A percentile compares a stretch with the other conserved stretches of the same genome.
phyloP scores from a whole-genome alignment of 1,140 invertebrate genomes.

The Heliconius nattereri region DNA sequence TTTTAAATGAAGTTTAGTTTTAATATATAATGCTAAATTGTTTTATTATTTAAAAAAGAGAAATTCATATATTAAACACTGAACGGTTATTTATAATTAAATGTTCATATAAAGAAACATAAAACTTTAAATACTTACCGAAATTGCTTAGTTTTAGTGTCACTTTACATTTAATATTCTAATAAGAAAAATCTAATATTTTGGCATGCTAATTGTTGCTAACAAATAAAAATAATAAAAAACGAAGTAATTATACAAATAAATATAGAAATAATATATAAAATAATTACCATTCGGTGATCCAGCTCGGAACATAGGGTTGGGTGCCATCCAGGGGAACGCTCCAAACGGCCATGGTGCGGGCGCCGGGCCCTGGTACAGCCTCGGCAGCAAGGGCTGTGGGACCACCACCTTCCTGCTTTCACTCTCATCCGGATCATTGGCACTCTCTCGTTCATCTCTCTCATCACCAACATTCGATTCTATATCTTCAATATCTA shows the following conservation, averaged over 20 bases:
- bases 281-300: conserved; percentile 70
- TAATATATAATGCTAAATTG: too few species aligned
- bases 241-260: neutral
- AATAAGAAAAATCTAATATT: too few species aligned
- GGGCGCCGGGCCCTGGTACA: conserved; percentile 70
- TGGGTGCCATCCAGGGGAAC: conserved; percentile 77
- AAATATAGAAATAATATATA: neutral
- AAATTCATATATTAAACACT: too few species aligned
- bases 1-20: too few species aligned
- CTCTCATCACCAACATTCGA: conserved; percentile 65
- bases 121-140: too few species aligned
- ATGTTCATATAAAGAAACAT: too few species aligned
- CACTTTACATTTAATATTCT: too few species aligned
- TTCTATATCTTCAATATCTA: conserved; percentile 75
- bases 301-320: conserved; percentile 72
- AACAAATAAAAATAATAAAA: neutral
- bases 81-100: too few species aligned
- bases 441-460: conserved; percentile 58
- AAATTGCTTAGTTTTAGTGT: too few species aligned
- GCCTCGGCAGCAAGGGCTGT: conserved; percentile 69
- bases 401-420: conserved; percentile 68
- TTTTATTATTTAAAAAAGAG: too few species aligned
- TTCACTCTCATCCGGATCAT: conserved; percentile 62
- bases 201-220: too few species aligned
- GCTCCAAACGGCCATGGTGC: conserved; percentile 74